phyloP scores from a whole-genome alignment of 1,140 invertebrate species.

The Leptestheria dahalacensis region DNA sequence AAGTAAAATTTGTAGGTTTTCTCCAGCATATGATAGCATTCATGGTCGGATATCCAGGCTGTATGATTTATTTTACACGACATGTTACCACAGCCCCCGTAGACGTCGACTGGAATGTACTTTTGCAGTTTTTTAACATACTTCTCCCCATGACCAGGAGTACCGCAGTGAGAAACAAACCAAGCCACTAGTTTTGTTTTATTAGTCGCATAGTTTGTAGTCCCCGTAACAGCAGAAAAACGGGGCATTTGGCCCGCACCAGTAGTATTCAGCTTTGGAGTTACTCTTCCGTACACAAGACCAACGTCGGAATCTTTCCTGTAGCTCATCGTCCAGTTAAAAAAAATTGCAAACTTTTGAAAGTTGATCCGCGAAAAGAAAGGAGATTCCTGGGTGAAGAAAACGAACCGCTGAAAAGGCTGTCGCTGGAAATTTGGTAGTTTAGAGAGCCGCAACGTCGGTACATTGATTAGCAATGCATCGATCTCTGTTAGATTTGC shows the following conservation, averaged over 20 bases:
- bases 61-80: no score
- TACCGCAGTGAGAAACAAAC: conserved; percentile 33
- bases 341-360: conserved; percentile 18
- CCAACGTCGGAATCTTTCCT: conserved; percentile 24
- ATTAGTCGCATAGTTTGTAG: no score
- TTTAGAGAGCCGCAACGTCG: neutral
- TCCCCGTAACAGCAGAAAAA: no score
- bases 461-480: conserved; percentile 6
- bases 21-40: conserved; percentile 1
- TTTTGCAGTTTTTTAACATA: conserved; percentile 29
- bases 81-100: conserved; percentile 33
- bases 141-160: conserved; percentile 24
- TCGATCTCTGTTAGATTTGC: neutral
- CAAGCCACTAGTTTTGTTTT: conserved; percentile 26
- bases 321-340: conserved; percentile 35
- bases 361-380: neutral
- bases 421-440: neutral
- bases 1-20: conserved; percentile 24
- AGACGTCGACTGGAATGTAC: conserved; percentile 34
- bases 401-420: conserved; percentile 16
- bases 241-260: no score
- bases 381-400: conserved; percentile 21
- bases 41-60: no score
- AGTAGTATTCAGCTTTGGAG: neutral
- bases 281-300: conserved; percentile 1